Evolutionary conservation across 2,113 vertebrate genomes (phyloP).

Genomic region (Paraplagusia blochii): DNA sequence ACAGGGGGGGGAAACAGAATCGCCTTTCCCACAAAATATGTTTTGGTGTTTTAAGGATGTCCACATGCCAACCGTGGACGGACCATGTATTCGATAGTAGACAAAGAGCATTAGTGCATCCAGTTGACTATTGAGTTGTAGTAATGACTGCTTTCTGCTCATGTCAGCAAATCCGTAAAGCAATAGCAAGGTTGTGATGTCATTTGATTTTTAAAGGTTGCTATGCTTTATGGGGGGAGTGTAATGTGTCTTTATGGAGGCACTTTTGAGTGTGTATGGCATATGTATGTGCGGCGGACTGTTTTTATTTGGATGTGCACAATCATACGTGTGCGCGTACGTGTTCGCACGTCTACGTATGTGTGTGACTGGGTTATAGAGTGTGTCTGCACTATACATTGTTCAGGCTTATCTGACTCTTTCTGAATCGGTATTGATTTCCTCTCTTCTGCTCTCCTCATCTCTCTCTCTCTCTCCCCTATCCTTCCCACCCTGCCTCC

Average conservation of each 20-base stretch:
- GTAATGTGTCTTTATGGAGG: conserved; percentile 67
- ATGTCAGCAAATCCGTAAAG: conserved; percentile 73
- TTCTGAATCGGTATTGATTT: conserved; percentile 78
- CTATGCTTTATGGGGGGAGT: conserved; percentile 64
- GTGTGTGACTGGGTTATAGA: conserved; percentile 77
- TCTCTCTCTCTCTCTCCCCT: conserved; percentile 19
- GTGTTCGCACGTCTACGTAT: conserved; percentile 36
- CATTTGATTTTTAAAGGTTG: conserved; percentile 75
- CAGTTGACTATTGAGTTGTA: conserved; percentile 38
- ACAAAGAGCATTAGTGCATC: conserved; percentile 60
- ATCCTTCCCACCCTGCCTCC: conserved; percentile 15
- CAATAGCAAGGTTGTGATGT: conserved; percentile 75
- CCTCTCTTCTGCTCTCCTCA: conserved; percentile 73
- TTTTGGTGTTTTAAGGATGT: background rate
- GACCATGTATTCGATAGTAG: conserved; percentile 36
- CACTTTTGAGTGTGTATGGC: conserved; percentile 33
- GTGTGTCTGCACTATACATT: conserved; percentile 78
- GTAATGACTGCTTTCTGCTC: conserved; percentile 67
- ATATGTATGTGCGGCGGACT: conserved; percentile 15
- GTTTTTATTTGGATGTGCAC: conserved; percentile 31
- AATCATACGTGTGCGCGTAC: conserved; percentile 32
- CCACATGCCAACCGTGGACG: conserved; percentile 17
- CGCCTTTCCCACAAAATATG: too few relatives aligned
- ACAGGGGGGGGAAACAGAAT: conserved; percentile 8
- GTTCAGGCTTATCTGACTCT: conserved; percentile 82